A percentile compares a stretch with the other conserved stretches of the same genome.
Evolutionary conservation across 1,140 invertebrate genomes (phyloP).

Genomic region (Papilio helenus): DNA sequence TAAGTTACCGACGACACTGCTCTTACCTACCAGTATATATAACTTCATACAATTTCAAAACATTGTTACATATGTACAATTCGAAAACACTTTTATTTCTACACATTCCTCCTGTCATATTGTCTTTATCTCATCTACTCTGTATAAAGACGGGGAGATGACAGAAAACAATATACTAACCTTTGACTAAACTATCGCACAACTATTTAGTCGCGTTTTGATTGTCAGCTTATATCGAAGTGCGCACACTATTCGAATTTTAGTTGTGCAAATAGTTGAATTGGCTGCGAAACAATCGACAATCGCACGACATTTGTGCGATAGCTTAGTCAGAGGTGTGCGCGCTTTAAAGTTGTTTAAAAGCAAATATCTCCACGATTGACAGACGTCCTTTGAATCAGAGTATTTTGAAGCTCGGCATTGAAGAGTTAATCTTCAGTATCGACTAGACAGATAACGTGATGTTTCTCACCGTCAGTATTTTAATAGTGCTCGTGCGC

Average conservation of each 20-base stretch:
- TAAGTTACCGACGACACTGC: not conserved
- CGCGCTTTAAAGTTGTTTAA: not conserved
- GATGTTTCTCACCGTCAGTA: slow-evolving; percentile 23
- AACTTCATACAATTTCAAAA: not conserved
- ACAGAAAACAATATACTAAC: too few relatives aligned
- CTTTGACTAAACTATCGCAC: too few relatives aligned
- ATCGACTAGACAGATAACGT: slow-evolving; percentile 27
- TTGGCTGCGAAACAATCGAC: too few relatives aligned
- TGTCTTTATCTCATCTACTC: too few relatives aligned
- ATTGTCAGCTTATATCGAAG: too few relatives aligned
- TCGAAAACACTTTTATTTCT: not conserved
- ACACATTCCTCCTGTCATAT: not conserved
- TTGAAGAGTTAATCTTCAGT: slow-evolving; percentile 28
- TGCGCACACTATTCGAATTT: too few relatives aligned
- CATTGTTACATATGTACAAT: not conserved
- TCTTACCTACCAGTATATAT: not conserved
- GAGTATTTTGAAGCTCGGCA: slow-evolving; percentile 18
- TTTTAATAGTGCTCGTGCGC: slow-evolving; percentile 42
- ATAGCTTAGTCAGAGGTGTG: too few relatives aligned
- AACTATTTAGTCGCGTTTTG: too few relatives aligned
- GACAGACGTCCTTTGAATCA: slow-evolving; percentile 16
- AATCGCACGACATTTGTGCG: too few relatives aligned
- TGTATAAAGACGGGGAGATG: too few relatives aligned
- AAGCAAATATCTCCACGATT: not conserved
- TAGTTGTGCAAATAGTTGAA: too few relatives aligned